Evolutionary conservation across 2,888 invertebrate species (phyloP), one percentile per base, ranked within the genome.

Genomic region (Platynereis dumerilii): DNA sequence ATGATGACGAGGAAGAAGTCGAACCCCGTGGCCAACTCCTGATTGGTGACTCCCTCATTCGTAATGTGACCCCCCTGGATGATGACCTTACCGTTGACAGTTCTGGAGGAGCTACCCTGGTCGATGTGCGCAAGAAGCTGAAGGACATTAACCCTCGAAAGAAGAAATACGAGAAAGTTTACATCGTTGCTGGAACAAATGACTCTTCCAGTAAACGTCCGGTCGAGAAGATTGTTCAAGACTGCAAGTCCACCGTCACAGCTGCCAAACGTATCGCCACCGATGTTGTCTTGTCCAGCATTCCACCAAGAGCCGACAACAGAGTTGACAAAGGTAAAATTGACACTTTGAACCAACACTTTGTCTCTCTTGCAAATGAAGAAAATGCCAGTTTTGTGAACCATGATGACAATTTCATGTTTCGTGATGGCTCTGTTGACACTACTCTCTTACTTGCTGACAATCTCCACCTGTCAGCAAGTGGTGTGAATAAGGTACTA

Each of bases 31-130:
- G 48, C 5, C 20, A 48, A 5, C 48, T 48, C 3, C 7, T 48
- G 48, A 48, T 48, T 7, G 48, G 48, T 7, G 48, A 48, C 48
- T 48, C 48, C n/a, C 48, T 48, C n/a, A 48, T 48, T 7, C 48
- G 48, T 5, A n/a, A 48, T n/a, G 48, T 48, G 22, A n/a, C 7
- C n/a, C 22, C 48, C 3, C 5, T 7, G 7, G 5, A n/a, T 5
- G 48, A 48, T 5, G 17, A n/a, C 22, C 48, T 48, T 7, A 48
- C n/a, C 3, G 48, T 48, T 7, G 48, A 48, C 20, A 48, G 48
- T 48, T 10, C n/a, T 7, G 17, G 48, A 10, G 48, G 48, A 22
- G 48, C 48, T 5, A 48, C 20, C n/a, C 22, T 48, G n/a, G 17
- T 48, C 3, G 17, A n/a, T n/a, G n/a, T n/a, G n/a, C n/a, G n/a